These are phyloP conservation scores for Palloptera scutellata DNA, from an alignment of 2,888 invertebrate genomes.

Conservation along the genomic window DNA sequence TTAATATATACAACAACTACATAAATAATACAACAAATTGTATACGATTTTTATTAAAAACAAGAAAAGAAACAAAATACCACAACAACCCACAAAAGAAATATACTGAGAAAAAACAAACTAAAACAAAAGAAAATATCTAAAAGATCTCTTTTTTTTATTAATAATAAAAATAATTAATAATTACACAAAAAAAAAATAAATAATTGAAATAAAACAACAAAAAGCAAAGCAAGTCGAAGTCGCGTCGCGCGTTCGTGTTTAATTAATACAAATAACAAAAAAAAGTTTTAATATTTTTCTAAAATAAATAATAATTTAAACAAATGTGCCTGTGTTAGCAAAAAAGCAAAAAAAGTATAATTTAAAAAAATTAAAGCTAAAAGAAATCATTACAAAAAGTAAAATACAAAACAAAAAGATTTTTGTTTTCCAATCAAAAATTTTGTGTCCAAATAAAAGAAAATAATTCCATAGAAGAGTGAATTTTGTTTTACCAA, in stretches of 20 bases:
- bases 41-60: not conserved
- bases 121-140: constrained; percentile 32
- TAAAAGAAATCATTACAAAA: not conserved
- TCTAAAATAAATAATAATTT: constrained; percentile 44
- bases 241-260: constrained; percentile 50
- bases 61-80: constrained; percentile 21
- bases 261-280: constrained; percentile 41
- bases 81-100: constrained; percentile 29
- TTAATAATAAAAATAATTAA: constrained; percentile 33
- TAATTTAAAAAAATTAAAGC: constrained; percentile 8
- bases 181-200: constrained; percentile 33
- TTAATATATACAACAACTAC: constrained; percentile 17
- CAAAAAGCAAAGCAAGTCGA: constrained; percentile 8
- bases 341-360: constrained; percentile 13
- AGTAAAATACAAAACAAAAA: constrained; percentile 5
- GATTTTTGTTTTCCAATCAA: not conserved
- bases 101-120: constrained; percentile 36
- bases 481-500: constrained; percentile 38
- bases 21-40: not conserved
- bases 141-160: constrained; percentile 14
- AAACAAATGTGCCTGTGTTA: constrained; percentile 58
- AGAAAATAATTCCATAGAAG: too few relatives aligned
- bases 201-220: constrained; percentile 9
- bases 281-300: constrained; percentile 46
- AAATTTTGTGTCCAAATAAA: not conserved